These are phyloP conservation scores for Bungarus multicinctus DNA, from an alignment of 2,113 vertebrate species.

Conservation along the genomic window DNA sequence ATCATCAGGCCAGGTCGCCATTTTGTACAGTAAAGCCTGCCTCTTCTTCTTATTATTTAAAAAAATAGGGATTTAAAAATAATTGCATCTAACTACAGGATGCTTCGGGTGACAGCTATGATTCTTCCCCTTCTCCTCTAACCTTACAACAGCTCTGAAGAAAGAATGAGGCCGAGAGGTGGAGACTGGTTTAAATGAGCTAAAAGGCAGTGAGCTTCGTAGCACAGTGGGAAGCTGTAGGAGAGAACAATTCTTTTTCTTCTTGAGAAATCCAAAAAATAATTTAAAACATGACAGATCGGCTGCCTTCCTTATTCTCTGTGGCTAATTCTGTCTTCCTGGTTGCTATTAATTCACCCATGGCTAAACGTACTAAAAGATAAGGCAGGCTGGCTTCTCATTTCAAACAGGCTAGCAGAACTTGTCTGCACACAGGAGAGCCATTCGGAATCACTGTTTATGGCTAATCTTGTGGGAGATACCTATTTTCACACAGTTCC, in stretches of 20 bases:
- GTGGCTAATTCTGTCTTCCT: neutral
- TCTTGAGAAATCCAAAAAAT: neutral
- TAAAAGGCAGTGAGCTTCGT: neutral
- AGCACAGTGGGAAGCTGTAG: neutral
- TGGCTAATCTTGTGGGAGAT: neutral
- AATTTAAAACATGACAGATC: neutral
- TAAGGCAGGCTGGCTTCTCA: neutral
- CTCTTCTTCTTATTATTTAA: neutral
- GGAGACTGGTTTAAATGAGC: neutral
- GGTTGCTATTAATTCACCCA: neutral
- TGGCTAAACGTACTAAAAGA: neutral
- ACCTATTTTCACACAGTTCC: neutral
- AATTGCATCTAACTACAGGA: neutral
- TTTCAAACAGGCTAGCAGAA: neutral
- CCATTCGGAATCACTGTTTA: neutral
- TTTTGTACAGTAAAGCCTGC: neutral
- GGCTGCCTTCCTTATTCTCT: neutral
- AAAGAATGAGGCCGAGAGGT: neutral
- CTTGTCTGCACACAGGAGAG: neutral
- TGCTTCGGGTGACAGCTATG: neutral
- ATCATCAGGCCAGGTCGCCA: neutral
- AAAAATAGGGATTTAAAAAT: neutral
- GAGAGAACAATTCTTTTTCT: neutral
- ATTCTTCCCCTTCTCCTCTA: neutral
- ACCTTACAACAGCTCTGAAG: neutral